A percentile compares a stretch with the other conserved stretches of the same genome.
phyloP scores from a whole-genome alignment of 2,797 vertebrate species.

The Argyrosomus regius region DNA sequence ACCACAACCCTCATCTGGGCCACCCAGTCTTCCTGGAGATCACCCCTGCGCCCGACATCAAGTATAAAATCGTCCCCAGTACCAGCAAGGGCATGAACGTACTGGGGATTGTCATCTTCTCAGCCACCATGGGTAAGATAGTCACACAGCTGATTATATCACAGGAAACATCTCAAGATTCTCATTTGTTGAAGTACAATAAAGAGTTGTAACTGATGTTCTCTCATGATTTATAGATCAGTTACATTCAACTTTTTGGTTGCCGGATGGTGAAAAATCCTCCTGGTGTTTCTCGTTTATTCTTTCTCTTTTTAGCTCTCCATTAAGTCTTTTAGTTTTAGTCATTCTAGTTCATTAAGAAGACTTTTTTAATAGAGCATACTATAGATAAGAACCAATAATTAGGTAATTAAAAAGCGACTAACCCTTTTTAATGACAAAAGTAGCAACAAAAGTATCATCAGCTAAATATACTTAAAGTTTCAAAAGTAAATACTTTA shows the following conservation, averaged over 20 bases:
- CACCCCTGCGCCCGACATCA: slow-evolving; percentile 88
- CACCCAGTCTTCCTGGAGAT: slow-evolving; percentile 89
- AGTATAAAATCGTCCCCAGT: slow-evolving; percentile 88
- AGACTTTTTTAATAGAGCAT: not conserved
- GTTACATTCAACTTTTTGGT: not conserved
- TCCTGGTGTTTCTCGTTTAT: not conserved
- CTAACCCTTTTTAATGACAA: no score
- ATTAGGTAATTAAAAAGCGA: no score
- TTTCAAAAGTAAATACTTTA: not conserved
- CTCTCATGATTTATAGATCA: not conserved
- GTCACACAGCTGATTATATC: not conserved
- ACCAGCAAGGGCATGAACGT: slow-evolving; percentile 93
- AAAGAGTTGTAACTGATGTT: not conserved
- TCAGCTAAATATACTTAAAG: not conserved
- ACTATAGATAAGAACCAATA: not conserved
- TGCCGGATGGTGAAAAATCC: not conserved
- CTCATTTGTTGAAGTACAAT: not conserved
- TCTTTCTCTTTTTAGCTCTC: no score
- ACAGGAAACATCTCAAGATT: not conserved
- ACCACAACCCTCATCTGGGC: slow-evolving; percentile 87
- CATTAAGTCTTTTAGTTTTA: no score
- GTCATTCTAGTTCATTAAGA: no score
- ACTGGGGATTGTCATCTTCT: slow-evolving; percentile 93
- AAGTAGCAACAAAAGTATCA: no score
- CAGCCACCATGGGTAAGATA: slow-evolving; percentile 89